A percentile compares a stretch with the other conserved stretches of the same genome.
These are phyloP conservation scores for Choristoneura rosaceana DNA, from an alignment of 2,888 invertebrate genomes.

Conservation along the genomic window DNA sequence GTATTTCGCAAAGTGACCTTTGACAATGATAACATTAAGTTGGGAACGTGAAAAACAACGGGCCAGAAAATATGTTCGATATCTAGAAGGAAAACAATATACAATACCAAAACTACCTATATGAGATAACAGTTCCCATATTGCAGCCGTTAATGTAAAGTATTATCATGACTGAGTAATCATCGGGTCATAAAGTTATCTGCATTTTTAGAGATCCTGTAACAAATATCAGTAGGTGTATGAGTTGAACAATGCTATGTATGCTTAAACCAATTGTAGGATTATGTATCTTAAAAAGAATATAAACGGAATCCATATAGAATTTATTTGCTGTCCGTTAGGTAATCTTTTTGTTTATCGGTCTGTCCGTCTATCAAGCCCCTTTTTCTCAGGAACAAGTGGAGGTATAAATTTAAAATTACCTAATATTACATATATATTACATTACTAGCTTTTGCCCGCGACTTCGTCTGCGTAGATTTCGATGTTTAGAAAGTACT, in stretches of 20 bases:
- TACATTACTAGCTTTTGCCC: too few species aligned
- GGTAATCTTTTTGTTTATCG: too few species aligned
- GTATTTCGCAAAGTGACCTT: constrained; percentile 21
- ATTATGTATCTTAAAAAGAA: too few species aligned
- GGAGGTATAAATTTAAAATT: too few species aligned
- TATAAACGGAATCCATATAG: too few species aligned
- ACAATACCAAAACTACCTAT: neutral
- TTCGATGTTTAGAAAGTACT: too few species aligned
- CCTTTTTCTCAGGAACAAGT: too few species aligned
- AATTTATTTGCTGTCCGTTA: too few species aligned
- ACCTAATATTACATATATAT: too few species aligned
- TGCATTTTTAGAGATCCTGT: neutral
- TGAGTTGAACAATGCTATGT: neutral
- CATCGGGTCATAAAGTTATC: constrained; percentile 7
- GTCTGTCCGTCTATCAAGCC: too few species aligned
- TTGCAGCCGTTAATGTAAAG: constrained; percentile 11
- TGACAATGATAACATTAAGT: constrained; percentile 22
- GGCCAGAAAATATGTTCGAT: constrained; percentile 10
- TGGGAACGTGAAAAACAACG: constrained; percentile 24
- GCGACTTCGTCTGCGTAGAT: too few species aligned
- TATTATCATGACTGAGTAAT: constrained; percentile 19
- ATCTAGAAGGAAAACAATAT: constrained; percentile 12
- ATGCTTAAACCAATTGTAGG: too few species aligned
- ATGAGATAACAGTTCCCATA: constrained; percentile 16
- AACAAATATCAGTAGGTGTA: neutral